These are phyloP conservation scores for Ceratina japonica DNA, from an alignment of 1,140 invertebrate genomes.

Conservation along the genomic window DNA sequence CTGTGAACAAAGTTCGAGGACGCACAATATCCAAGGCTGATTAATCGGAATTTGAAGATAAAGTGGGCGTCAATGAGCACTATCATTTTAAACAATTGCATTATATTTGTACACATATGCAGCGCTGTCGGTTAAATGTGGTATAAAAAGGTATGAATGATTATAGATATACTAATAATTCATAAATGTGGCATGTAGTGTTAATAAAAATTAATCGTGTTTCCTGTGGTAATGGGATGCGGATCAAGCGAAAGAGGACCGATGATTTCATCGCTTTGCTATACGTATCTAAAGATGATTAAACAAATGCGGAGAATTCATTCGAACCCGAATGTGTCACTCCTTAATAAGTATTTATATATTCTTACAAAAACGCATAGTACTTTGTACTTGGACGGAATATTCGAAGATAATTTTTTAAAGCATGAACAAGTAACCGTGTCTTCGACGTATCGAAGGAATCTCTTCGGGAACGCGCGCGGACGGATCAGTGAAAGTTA, in stretches of 20 bases:
- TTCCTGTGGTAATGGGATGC: not conserved
- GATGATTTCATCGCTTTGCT: constrained; percentile 17
- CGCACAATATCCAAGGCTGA: not conserved
- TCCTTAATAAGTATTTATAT: not conserved
- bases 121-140: no score
- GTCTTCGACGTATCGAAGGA: not conserved
- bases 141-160: no score
- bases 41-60: not conserved
- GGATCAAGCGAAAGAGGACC: not conserved
- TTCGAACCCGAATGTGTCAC: not conserved
- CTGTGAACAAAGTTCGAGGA: constrained; percentile 16
- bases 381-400: no score
- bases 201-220: no score
- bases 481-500: not conserved
- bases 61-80: not conserved
- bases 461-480: not conserved
- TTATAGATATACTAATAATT: no score
- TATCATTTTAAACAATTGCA: no score
- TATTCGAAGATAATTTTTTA: not conserved
- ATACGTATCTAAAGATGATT: not conserved
- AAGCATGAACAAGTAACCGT: not conserved
- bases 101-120: no score
- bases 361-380: not conserved
- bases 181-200: no score
- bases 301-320: not conserved